Evolutionary conservation across 1,140 invertebrate genomes (phyloP).

Genomic region (Drosophila kurseongensis): DNA sequence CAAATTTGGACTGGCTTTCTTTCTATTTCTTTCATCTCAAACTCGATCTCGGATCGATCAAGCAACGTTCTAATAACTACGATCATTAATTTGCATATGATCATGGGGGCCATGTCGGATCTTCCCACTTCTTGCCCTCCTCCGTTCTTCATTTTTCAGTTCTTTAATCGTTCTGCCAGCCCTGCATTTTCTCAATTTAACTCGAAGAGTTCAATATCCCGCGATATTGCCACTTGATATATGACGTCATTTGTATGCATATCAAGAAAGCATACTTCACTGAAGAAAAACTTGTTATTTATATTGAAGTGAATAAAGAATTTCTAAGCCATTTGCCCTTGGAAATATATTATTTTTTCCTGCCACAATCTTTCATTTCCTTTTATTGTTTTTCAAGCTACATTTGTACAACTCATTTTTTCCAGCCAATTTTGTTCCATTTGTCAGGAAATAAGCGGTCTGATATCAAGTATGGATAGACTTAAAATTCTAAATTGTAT

Average conservation of each 20-base stretch:
- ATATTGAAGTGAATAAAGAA: too few relatives aligned
- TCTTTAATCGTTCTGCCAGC: conserved; percentile 19
- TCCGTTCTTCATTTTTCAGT: conserved; percentile 13
- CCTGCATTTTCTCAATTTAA: conserved; percentile 4
- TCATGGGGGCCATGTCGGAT: conserved; percentile 15
- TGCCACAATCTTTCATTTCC: not conserved
- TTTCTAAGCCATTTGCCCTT: too few relatives aligned
- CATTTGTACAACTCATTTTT: not conserved
- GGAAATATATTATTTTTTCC: too few relatives aligned
- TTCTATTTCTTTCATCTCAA: conserved; percentile 12
- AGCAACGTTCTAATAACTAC: conserved; percentile 38
- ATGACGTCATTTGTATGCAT: conserved; percentile 67
- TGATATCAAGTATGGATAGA: too few relatives aligned
- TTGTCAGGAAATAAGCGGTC: too few relatives aligned
- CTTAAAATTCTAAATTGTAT: too few relatives aligned
- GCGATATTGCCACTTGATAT: conserved; percentile 25
- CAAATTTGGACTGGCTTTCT: conserved; percentile 46
- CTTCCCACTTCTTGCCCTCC: conserved; percentile 12
- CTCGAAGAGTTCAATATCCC: conserved; percentile 58
- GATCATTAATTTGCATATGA: conserved; percentile 48
- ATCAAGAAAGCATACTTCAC: not conserved
- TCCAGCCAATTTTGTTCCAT: too few relatives aligned
- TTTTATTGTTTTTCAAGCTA: not conserved
- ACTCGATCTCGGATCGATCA: conserved; percentile 40
- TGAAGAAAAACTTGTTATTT: not conserved